These are phyloP conservation scores for Amiota mariae DNA, from an alignment of 2,888 invertebrate species.

Conservation along the genomic window DNA sequence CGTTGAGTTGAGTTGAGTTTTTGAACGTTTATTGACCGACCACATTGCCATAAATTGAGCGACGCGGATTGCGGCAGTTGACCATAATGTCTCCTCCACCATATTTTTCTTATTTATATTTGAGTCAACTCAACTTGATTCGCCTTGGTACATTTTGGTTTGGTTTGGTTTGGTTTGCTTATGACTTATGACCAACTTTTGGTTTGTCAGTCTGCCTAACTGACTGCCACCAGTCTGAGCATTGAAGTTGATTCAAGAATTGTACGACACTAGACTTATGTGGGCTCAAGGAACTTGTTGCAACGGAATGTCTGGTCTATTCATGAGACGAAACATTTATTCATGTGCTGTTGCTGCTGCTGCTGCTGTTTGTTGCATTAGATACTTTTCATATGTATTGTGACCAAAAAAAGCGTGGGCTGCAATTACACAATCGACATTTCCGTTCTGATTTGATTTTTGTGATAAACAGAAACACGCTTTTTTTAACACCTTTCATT, in stretches of 20 bases:
- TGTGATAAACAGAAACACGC: conserved; percentile 25
- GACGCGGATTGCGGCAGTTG: conserved; percentile 42
- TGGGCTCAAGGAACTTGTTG: conserved; percentile 65
- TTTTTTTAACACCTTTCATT: conserved; percentile 18
- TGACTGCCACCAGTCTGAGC: too few species aligned
- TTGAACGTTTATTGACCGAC: conserved; percentile 16
- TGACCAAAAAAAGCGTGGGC: conserved; percentile 41
- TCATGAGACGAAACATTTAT: too few species aligned
- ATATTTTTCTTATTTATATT: not conserved
- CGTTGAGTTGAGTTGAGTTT: too few species aligned
- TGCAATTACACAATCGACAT: conserved; percentile 51
- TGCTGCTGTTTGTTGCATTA: conserved; percentile 38
- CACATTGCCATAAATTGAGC: conserved; percentile 60
- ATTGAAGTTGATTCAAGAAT: too few species aligned
- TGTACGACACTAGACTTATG: conserved; percentile 42
- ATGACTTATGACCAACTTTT: not conserved
- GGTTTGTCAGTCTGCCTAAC: conserved; percentile 33
- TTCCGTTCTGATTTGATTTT: conserved; percentile 53
- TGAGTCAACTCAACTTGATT: not conserved
- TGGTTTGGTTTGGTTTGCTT: not conserved
- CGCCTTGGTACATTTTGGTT: not conserved
- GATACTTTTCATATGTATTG: conserved; percentile 38
- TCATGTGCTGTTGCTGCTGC: not conserved
- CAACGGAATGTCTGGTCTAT: conserved; percentile 40
- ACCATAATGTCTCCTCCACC: conserved; percentile 29